Evolutionary conservation across 2,113 vertebrate genomes (phyloP).

Genomic region (Siniperca knerii): DNA sequence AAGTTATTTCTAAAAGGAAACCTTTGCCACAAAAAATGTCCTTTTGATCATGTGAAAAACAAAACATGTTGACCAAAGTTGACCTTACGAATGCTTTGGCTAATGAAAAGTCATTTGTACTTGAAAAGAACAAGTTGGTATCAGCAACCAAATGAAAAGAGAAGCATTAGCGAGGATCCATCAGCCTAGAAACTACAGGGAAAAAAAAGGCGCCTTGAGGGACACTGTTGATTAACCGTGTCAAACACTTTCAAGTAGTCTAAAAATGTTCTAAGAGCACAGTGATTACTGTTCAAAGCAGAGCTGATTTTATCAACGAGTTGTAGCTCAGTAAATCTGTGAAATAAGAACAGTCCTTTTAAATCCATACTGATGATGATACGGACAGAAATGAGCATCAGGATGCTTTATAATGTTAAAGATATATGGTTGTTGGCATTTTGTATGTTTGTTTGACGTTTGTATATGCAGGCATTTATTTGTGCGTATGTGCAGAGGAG

Average conservation of each 20-base stretch:
- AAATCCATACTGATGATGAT: slow-evolving; percentile 4
- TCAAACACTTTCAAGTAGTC: slow-evolving; percentile 51
- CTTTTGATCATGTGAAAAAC: not conserved
- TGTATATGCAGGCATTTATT: slow-evolving; percentile 33
- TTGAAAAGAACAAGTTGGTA: slow-evolving; percentile 18
- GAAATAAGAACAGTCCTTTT: not conserved
- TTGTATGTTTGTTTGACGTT: slow-evolving; percentile 23
- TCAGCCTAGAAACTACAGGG: slow-evolving; percentile 11
- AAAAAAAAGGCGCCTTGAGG: slow-evolving; percentile 30
- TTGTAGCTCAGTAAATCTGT: slow-evolving; percentile 2
- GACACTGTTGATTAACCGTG: slow-evolving; percentile 46
- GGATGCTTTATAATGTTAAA: not conserved
- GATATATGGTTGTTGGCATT: slow-evolving; percentile 6
- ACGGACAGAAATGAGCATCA: not conserved
- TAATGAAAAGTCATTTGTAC: slow-evolving; percentile 19
- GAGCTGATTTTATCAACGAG: slow-evolving; percentile 19
- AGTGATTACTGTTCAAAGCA: slow-evolving; percentile 40
- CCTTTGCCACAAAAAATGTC: not conserved
- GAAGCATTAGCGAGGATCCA: slow-evolving; percentile 1
- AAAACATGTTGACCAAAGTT: not conserved
- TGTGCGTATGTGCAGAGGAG: slow-evolving; percentile 41
- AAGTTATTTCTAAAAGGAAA: not conserved
- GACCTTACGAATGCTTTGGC: not conserved
- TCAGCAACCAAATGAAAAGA: slow-evolving; percentile 7
- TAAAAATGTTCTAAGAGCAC: slow-evolving; percentile 44